A percentile compares a stretch with the other conserved stretches of the same genome.
These are phyloP conservation scores for Siniperca scherzeri DNA, from an alignment of 2,797 vertebrate species.

Conservation along the genomic window DNA sequence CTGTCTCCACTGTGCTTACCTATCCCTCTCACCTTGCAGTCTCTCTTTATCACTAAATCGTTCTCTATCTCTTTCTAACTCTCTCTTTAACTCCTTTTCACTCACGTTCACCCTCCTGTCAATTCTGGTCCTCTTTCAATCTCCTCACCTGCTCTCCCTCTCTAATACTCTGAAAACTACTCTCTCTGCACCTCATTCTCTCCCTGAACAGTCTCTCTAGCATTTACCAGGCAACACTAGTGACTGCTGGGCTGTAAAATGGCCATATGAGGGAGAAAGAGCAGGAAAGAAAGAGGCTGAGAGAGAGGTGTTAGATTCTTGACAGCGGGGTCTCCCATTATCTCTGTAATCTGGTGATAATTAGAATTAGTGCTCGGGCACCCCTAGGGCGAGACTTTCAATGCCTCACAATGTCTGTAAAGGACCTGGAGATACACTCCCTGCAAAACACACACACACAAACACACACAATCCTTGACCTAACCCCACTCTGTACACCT, in stretches of 20 bases:
- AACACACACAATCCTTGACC: conserved; percentile 69
- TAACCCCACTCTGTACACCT: conserved; percentile 52
- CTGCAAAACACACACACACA: conserved; percentile 43
- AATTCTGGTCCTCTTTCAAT: conserved; percentile 82
- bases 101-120: conserved; percentile 78
- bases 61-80: conserved; percentile 79
- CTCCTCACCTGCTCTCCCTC: conserved; percentile 75
- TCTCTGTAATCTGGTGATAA: conserved; percentile 89
- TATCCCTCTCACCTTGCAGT: conserved; percentile 71
- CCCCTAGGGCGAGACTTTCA: conserved; percentile 78
- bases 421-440: conserved; percentile 75
- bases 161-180: conserved; percentile 82
- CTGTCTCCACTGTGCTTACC: conserved; percentile 61
- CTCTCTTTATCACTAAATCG: conserved; percentile 80
- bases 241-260: conserved; percentile 87
- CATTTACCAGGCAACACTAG: conserved; percentile 77
- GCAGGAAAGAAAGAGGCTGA: conserved; percentile 65
- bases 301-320: conserved; percentile 78
- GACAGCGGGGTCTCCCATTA: conserved; percentile 85
- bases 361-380: conserved; percentile 85
- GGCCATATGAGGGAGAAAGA: conserved; percentile 77
- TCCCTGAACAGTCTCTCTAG: conserved; percentile 74
- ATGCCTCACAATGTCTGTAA: conserved; percentile 79
- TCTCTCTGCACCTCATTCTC: conserved; percentile 80
- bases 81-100: conserved; percentile 82